Percentiles rank a stretch among this genome's conserved stretches.
These are phyloP conservation scores for Oophaga sylvatica DNA, from an alignment of 2,797 vertebrate species.

Conservation along the genomic window DNA sequence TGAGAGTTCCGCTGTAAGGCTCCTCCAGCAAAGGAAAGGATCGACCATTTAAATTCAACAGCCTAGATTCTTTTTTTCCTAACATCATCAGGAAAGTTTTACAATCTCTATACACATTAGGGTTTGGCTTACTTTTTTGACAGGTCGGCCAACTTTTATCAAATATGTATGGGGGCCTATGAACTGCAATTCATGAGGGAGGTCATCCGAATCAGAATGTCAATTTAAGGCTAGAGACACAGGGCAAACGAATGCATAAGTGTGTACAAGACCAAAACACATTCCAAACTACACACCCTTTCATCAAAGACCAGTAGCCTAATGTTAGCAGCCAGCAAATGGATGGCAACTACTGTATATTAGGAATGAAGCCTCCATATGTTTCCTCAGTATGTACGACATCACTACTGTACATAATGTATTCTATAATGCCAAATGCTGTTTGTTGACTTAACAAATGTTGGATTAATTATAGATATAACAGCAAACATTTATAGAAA, in stretches of 20 bases:
- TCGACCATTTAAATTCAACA: no score
- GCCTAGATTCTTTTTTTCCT: no score
- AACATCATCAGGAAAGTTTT: no score
- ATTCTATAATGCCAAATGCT: slow-evolving; percentile 19
- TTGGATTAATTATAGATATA: slow-evolving; percentile 35
- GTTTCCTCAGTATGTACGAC: not conserved
- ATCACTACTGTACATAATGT: slow-evolving; percentile 20
- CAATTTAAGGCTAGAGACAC: not conserved
- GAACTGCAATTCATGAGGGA: not conserved
- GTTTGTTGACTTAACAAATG: slow-evolving; percentile 28
- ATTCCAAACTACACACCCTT: not conserved
- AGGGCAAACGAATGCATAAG: not conserved
- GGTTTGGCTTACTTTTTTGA: no score
- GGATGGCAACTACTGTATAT: not conserved
- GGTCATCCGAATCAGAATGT: not conserved
- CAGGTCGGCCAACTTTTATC: no score
- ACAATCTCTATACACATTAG: no score
- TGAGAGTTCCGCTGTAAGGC: no score
- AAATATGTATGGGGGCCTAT: not conserved
- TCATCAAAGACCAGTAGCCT: not conserved
- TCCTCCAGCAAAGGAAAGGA: no score
- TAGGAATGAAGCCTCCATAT: slow-evolving; percentile 10
- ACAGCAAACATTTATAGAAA: slow-evolving; percentile 46
- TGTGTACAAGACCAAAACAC: not conserved
- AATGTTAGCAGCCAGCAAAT: not conserved